Evolutionary conservation across 2,888 invertebrate genomes (phyloP).

Genomic region (Pteria penguin): DNA sequence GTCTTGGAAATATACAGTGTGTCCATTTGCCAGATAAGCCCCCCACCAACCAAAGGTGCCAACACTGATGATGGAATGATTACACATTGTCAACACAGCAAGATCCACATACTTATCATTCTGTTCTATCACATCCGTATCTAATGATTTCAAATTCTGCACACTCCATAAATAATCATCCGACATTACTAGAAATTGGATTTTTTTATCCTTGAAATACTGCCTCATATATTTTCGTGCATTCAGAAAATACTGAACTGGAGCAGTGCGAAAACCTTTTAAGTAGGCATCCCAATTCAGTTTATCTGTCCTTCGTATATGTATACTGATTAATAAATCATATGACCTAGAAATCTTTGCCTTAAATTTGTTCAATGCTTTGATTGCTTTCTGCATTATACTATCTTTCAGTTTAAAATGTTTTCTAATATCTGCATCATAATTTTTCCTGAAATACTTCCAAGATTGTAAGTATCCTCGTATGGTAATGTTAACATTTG

Average conservation of each 20-base stretch:
- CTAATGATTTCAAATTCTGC: constrained; percentile 3
- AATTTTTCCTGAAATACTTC: constrained; percentile 39
- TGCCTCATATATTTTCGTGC: constrained; percentile 32
- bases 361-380: neutral
- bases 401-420: constrained; percentile 22
- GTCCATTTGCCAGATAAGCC: constrained; percentile 61
- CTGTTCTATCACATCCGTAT: constrained; percentile 9
- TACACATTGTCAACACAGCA: constrained; percentile 38
- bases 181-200: constrained; percentile 33
- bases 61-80: constrained; percentile 79
- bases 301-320: constrained; percentile 43
- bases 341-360: neutral
- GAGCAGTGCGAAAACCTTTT: constrained; percentile 30
- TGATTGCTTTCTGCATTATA: constrained; percentile 5
- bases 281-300: neutral
- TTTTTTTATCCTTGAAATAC: constrained; percentile 1
- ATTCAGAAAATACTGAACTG: constrained; percentile 5
- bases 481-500: neutral
- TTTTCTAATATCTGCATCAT: constrained; percentile 22
- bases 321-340: constrained; percentile 27
- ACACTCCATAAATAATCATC: constrained; percentile 37
- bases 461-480: constrained; percentile 42
- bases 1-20: constrained; percentile 32
- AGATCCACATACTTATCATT: constrained; percentile 40
- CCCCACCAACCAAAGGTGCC: constrained; percentile 68